Conservation (phyloP, 2,888 invertebrate genomes). For the Hypsopygia costalis region DNA sequence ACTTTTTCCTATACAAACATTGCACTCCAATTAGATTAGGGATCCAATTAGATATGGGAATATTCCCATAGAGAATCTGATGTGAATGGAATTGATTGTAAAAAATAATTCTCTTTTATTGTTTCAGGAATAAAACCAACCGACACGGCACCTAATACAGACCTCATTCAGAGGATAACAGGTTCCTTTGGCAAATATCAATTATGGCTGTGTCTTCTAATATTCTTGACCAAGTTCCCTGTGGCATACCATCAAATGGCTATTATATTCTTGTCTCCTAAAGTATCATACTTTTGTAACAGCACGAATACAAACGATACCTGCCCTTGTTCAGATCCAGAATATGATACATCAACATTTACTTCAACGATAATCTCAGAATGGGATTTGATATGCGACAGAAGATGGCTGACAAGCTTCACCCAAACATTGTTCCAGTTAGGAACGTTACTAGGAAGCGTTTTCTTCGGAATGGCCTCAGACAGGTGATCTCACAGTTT, state of each 20-base stretch:
- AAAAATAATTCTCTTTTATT: too few species aligned
- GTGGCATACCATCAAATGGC: conserved; percentile 76
- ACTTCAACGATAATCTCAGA: conserved; percentile 85
- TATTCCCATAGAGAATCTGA: too few species aligned
- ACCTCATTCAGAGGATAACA: conserved; percentile 58
- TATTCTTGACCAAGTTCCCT: conserved; percentile 66
- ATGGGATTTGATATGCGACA: conserved; percentile 88
- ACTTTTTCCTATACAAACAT: too few species aligned
- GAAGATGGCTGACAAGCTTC: conserved; percentile 82
- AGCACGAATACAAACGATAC: conserved; percentile 34
- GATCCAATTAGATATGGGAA: too few species aligned
- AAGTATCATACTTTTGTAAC: conserved; percentile 46
- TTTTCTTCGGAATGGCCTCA: conserved; percentile 86
- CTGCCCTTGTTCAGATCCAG: conserved; percentile 80
- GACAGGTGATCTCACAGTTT: conserved; percentile 88
- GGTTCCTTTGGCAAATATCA: conserved; percentile 79
- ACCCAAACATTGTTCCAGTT: conserved; percentile 88
- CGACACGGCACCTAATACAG: conserved; percentile 28
- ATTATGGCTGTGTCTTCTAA: conserved; percentile 53
- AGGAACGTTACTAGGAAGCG: conserved; percentile 86
- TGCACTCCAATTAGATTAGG: too few species aligned
- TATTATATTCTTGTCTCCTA: conserved; percentile 72
- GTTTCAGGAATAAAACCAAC: conserved; percentile 30
- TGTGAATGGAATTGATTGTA: too few species aligned
- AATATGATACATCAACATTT: conserved; percentile 84